Percentiles rank a stretch among this genome's conserved stretches.
phyloP scores from a whole-genome alignment of 1,140 invertebrate species.

The Drosophila ambigua region DNA sequence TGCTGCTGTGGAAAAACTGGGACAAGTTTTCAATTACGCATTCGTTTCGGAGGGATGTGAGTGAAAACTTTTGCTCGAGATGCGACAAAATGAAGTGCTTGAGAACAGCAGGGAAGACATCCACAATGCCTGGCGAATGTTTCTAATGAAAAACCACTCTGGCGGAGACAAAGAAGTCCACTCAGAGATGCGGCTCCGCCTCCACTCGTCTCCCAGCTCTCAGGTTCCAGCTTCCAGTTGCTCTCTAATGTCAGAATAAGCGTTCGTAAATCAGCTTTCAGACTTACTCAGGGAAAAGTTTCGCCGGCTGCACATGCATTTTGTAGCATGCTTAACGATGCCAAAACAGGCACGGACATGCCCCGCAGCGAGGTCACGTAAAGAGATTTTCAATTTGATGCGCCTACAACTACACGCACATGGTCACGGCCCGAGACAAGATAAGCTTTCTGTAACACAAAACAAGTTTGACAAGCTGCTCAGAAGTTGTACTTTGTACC shows the following conservation, averaged over 20 bases:
- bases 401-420: conserved; percentile 22
- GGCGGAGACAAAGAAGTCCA: conserved; percentile 61
- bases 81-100: conserved; percentile 31
- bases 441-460: neutral
- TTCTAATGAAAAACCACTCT: conserved; percentile 77
- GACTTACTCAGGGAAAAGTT: conserved; percentile 28
- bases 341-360: conserved; percentile 57
- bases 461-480: conserved; percentile 1
- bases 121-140: conserved; percentile 39
- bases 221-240: neutral
- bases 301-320: conserved; percentile 66
- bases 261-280: conserved; percentile 8
- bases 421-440: neutral
- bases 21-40: conserved; percentile 69
- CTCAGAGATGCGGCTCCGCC: conserved; percentile 42
- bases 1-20: neutral
- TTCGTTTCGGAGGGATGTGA: conserved; percentile 38
- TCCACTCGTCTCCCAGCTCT: conserved; percentile 23
- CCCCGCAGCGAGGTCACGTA: conserved; percentile 49
- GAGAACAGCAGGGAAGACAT: conserved; percentile 18
- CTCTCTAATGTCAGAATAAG: conserved; percentile 50
- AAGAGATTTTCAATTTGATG: conserved; percentile 59
- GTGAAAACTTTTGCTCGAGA: conserved; percentile 45
- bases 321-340: conserved; percentile 63
- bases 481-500: no score